These are phyloP conservation scores for Zaprionus ghesquierei DNA, from an alignment of 1,140 invertebrate species.

Conservation along the genomic window DNA sequence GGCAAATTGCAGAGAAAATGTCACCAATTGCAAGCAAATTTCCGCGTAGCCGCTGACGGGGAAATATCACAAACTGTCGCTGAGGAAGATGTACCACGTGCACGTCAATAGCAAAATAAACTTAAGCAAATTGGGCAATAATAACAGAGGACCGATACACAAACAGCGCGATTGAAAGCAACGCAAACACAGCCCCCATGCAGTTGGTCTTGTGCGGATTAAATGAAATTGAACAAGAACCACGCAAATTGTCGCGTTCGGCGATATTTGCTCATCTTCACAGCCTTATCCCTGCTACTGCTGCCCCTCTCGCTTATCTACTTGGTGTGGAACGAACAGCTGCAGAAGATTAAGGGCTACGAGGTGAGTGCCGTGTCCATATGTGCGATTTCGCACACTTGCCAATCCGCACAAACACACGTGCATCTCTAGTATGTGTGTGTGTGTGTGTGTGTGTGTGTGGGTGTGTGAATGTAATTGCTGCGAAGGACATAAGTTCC, in stretches of 20 bases:
- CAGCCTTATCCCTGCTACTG: slow-evolving; percentile 70
- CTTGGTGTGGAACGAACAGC: slow-evolving; percentile 79
- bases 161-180: background rate
- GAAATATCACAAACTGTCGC: slow-evolving; percentile 13
- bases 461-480: slow-evolving; percentile 6
- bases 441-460: background rate
- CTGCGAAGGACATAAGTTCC: slow-evolving; percentile 14
- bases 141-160: slow-evolving; percentile 8
- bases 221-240: slow-evolving; percentile 81
- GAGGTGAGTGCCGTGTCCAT: slow-evolving; percentile 66
- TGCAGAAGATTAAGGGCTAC: slow-evolving; percentile 81
- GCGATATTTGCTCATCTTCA: slow-evolving; percentile 82
- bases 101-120: slow-evolving; percentile 18
- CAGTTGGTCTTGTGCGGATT: slow-evolving; percentile 57
- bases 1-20: slow-evolving; percentile 67
- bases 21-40: slow-evolving; percentile 69
- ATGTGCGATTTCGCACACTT: background rate
- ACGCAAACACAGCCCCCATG: slow-evolving; percentile 56
- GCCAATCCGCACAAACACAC: background rate
- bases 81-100: slow-evolving; percentile 6
- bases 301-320: slow-evolving; percentile 78
- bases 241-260: slow-evolving; percentile 79
- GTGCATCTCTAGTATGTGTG: background rate
- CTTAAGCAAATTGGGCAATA: slow-evolving; percentile 16
- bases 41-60: slow-evolving; percentile 55